Conservation (phyloP, 2,888 invertebrate species). For the Artemia sinica region DNA sequence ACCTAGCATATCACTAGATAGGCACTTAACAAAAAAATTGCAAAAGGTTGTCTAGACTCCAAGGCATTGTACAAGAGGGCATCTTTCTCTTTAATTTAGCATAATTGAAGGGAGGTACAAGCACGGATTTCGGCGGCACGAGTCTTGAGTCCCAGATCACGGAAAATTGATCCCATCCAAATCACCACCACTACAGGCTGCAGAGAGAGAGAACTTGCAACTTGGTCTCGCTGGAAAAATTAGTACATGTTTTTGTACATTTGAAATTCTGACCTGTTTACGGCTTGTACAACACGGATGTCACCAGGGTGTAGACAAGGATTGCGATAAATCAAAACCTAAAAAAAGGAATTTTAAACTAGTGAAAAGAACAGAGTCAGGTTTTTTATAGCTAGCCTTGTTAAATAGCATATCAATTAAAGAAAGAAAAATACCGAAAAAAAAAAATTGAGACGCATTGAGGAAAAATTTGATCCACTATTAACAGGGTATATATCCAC, state of each 20-base stretch:
- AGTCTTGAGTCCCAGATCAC: conserved; percentile 30
- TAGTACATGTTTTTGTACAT: conserved; percentile 16
- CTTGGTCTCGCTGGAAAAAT: conserved; percentile 2
- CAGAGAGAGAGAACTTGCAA: conserved; percentile 9
- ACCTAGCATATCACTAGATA: conserved; percentile 15
- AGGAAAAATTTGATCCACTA: too few species aligned
- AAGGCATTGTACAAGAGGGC: not conserved
- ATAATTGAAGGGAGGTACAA: conserved; percentile 10
- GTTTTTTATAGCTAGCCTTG: too few species aligned
- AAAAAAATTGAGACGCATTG: too few species aligned
- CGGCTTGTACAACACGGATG: conserved; percentile 29
- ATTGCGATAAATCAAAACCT: conserved; percentile 32
- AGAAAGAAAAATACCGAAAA: too few species aligned
- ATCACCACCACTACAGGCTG: conserved; percentile 30
- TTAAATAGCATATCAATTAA: too few species aligned
- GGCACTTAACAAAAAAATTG: conserved; percentile 15
- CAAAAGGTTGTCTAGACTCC: not conserved
- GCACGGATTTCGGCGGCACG: conserved; percentile 22
- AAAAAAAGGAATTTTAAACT: too few species aligned
- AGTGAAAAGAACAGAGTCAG: too few species aligned
- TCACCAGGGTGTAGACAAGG: conserved; percentile 34
- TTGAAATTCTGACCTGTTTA: conserved; percentile 24
- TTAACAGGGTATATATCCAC: too few species aligned
- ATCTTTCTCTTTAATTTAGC: not conserved
- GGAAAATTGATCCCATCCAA: conserved; percentile 33